phyloP scores from a whole-genome alignment of 2,797 vertebrate species.

The Sebastes iracundus region DNA sequence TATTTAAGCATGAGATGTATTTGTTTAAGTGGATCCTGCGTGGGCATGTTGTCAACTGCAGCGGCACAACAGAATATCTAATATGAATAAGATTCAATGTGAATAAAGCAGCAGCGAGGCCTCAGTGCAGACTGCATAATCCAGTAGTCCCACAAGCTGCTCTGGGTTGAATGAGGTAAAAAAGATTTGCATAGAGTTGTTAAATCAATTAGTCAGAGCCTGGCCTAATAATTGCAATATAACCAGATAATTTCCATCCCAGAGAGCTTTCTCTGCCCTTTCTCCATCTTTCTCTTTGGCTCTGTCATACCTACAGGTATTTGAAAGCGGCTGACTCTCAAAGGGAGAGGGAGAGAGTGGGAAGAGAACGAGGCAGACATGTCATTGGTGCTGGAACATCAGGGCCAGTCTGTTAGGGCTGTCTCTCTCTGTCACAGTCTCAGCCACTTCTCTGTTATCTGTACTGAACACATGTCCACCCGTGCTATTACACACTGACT shows the following conservation, averaged over 20 bases:
- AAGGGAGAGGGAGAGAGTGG: slow-evolving; percentile 12
- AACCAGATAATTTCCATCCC: slow-evolving; percentile 42
- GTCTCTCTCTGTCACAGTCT: slow-evolving; percentile 69
- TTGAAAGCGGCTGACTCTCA: slow-evolving; percentile 36
- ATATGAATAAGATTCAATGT: slow-evolving; percentile 50
- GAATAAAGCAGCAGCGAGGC: slow-evolving; percentile 40
- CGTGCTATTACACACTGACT: slow-evolving; percentile 73
- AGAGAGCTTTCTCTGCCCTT: slow-evolving; percentile 2
- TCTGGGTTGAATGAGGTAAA: slow-evolving; percentile 40
- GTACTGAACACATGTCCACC: slow-evolving; percentile 73
- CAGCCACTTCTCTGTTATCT: slow-evolving; percentile 75
- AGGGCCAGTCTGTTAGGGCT: slow-evolving; percentile 67
- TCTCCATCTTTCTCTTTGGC: slow-evolving; percentile 18
- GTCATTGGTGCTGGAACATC: slow-evolving; percentile 54
- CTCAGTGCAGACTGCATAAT: slow-evolving; percentile 51
- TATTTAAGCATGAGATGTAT: slow-evolving; percentile 37
- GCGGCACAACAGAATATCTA: slow-evolving; percentile 31
- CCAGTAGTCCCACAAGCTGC: slow-evolving; percentile 43
- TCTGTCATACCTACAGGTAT: slow-evolving; percentile 38
- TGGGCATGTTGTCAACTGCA: slow-evolving; percentile 42
- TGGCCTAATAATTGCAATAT: slow-evolving; percentile 43
- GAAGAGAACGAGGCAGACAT: slow-evolving; percentile 40
- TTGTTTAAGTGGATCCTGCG: slow-evolving; percentile 31
- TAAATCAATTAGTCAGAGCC: slow-evolving; percentile 63
- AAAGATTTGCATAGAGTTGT: slow-evolving; percentile 37